Evolutionary conservation across 2,797 vertebrate species (phyloP).

Genomic region (Amazonetta brasiliensis): DNA sequence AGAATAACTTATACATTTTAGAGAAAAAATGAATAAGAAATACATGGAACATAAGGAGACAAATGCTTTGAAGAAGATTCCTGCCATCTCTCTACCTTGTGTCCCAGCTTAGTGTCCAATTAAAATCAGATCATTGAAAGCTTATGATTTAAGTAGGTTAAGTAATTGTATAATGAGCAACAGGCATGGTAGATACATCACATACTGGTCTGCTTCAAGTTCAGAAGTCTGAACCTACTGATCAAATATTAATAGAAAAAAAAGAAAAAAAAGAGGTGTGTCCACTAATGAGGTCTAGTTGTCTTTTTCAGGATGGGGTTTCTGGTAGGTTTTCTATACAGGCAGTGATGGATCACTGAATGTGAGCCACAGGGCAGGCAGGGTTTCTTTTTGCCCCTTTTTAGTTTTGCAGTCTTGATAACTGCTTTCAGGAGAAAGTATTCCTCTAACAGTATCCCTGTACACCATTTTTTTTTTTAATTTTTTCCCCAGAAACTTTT

Average conservation of each 20-base stretch:
- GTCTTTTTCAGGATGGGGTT: neutral
- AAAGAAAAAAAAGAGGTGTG: neutral
- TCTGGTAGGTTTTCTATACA: neutral
- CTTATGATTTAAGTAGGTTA: neutral
- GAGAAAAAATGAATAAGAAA: neutral
- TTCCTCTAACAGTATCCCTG: neutral
- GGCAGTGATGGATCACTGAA: neutral
- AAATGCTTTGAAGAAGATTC: neutral
- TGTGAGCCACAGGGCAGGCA: neutral
- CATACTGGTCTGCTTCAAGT: neutral
- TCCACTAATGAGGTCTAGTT: neutral
- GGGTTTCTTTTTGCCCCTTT: neutral
- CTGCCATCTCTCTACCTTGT: neutral
- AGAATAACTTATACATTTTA: neutral
- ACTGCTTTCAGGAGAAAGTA: neutral
- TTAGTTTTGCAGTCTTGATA: neutral
- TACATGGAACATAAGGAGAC: neutral
- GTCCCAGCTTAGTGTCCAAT: neutral
- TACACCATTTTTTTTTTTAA: neutral
- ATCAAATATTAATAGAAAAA: neutral
- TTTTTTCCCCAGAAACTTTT: neutral
- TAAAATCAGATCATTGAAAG: neutral
- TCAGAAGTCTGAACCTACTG: neutral
- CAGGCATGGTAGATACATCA: neutral
- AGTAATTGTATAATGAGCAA: neutral